Evolutionary conservation across 2,888 invertebrate genomes (phyloP).

Genomic region (Corbicula japonica): DNA sequence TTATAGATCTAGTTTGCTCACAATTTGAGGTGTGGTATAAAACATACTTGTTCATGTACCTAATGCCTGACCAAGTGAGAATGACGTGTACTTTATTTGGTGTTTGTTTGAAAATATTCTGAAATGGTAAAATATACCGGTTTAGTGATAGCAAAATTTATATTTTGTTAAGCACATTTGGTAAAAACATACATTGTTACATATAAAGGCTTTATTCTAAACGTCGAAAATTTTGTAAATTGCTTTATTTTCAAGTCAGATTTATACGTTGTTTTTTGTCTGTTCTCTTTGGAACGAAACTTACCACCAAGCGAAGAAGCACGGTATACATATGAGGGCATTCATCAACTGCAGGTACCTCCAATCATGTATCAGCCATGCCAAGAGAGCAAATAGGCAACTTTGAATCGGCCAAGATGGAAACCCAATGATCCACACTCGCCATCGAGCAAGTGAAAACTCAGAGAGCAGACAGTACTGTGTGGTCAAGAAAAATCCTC

Average conservation of each 20-base stretch:
- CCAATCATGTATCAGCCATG: constrained; percentile 51
- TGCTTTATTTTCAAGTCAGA: neutral
- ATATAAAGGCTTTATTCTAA: neutral
- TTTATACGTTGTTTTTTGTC: too few species aligned
- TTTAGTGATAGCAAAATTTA: neutral
- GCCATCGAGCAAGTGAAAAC: constrained; percentile 43
- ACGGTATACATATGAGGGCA: constrained; percentile 32
- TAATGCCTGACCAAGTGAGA: too few species aligned
- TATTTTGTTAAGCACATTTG: neutral
- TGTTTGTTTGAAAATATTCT: too few species aligned
- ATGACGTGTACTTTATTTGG: too few species aligned
- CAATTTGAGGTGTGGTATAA: too few species aligned
- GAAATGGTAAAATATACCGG: neutral
- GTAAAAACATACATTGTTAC: neutral
- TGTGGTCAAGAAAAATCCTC: constrained; percentile 41
- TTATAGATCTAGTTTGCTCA: too few species aligned
- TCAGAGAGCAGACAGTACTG: constrained; percentile 48
- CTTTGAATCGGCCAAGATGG: constrained; percentile 55
- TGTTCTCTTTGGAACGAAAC: too few species aligned
- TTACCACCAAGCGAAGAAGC: constrained; percentile 51
- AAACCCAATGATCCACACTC: constrained; percentile 55
- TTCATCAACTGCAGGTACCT: constrained; percentile 38
- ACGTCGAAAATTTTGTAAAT: neutral
- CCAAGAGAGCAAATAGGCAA: constrained; percentile 35
- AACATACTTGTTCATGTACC: too few species aligned